Base-by-base conservation (phyloP, 2,797 vertebrate species). In the Schizopygopsis malacanthus region DNA sequence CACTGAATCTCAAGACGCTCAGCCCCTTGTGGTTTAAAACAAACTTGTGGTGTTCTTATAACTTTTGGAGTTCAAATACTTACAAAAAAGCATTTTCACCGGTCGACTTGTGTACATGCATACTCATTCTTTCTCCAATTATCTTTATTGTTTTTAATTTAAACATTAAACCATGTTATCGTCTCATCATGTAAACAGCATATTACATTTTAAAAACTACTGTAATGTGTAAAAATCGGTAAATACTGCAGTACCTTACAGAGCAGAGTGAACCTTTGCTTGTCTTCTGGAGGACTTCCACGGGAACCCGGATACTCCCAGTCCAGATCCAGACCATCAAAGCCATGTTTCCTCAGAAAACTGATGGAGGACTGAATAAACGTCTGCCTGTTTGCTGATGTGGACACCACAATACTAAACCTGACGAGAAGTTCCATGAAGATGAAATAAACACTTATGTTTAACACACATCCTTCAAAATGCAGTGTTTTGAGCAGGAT, bases 271-370 rank as follows among this genome's bases (percentile, higher is more conserved):
- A 96, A 97, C 88, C 87, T 94, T 77, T 93, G 91, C 82, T 95
- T 95, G 90, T 97, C 96, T 45, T 86, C 86, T 0, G 1, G 28
- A 12, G 95, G 96, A 80, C 96, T 97, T 82, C 95, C 96, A 90
- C 96, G 92, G 2, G 94, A 75, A 73, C 92, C 95, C 0, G 96
- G 97, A 82, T 96, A 97, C 87, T 96, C 92, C 95, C 97, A 97
- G 91, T 96, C 96, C 73, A 97, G 92, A 83, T 97, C 96, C 13
- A 97, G 91, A 2, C 96, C 97, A 88, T 97, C 95, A 84, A 97
- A 97, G 22, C 87, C 86, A 70, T 95, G 82, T 11, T 71, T 90
- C 88, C 96, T 94, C 85, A 97, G 93, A 82, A 96, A 89, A 10
- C 16, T 63, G 52, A 95, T 93, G 3, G 94, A 94, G 0, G 96